Conservation (phyloP, 2,113 vertebrate species). For the Trichomycterus rosablanca region DNA sequence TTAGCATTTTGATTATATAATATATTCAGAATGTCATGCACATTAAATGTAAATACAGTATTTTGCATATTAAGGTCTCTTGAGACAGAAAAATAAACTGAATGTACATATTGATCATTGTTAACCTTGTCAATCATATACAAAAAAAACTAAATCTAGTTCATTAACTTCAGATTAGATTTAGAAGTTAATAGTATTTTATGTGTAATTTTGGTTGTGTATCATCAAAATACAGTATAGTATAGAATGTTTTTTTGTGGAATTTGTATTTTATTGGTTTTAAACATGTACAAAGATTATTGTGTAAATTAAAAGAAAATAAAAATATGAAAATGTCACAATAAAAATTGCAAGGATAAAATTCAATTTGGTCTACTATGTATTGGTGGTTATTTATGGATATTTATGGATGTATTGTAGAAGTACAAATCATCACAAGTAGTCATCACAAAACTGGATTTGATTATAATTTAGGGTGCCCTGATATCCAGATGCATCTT, state of each 20-base stretch:
- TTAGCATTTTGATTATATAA: slow-evolving; percentile 9
- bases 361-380: not conserved
- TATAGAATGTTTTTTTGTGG: slow-evolving; percentile 62
- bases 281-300: slow-evolving; percentile 64
- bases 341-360: slow-evolving; percentile 45
- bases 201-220: slow-evolving; percentile 52
- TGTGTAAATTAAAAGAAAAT: slow-evolving; percentile 56
- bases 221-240: slow-evolving; percentile 54
- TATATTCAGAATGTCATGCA: slow-evolving; percentile 36
- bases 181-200: slow-evolving; percentile 53
- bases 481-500: no score
- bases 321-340: slow-evolving; percentile 54
- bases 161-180: slow-evolving; percentile 56
- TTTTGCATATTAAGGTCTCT: slow-evolving; percentile 58
- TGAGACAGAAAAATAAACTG: slow-evolving; percentile 60
- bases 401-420: no score
- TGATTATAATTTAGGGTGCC: no score
- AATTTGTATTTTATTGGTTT: slow-evolving; percentile 75
- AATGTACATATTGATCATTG: slow-evolving; percentile 58
- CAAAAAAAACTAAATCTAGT: slow-evolving; percentile 46
- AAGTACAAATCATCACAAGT: no score
- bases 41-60: slow-evolving; percentile 49
- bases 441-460: no score
- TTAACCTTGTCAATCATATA: slow-evolving; percentile 42
- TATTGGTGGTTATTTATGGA: no score